A percentile compares a stretch with the other conserved stretches of the same genome.
Conservation (phyloP, 2,888 invertebrate genomes). For the Chydorus sphaericus region DNA sequence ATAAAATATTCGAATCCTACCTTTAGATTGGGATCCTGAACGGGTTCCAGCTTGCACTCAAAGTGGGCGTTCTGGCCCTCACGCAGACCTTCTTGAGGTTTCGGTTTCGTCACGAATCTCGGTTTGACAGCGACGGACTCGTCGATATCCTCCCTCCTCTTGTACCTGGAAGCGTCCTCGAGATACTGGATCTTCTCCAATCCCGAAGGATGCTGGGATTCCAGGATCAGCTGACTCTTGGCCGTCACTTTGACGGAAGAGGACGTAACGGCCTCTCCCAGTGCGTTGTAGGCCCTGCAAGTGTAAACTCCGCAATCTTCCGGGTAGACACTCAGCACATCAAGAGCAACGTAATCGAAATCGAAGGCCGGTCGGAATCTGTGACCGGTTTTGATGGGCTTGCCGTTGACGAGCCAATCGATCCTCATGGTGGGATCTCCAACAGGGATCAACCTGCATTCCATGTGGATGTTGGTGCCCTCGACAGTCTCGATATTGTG, state of each 20-base stretch:
- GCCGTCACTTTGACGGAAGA: conserved; percentile 31
- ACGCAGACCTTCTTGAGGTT: conserved; percentile 64
- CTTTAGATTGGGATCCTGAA: conserved; percentile 88
- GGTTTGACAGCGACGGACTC: conserved; percentile 71
- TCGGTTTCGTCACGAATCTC: conserved; percentile 70
- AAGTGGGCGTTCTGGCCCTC: conserved; percentile 92
- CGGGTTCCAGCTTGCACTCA: conserved; percentile 92
- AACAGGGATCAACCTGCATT: conserved; percentile 77
- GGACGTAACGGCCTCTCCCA: conserved; percentile 87
- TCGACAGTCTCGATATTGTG: conserved; percentile 83
- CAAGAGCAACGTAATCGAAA: conserved; percentile 92
- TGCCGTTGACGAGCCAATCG: conserved; percentile 93
- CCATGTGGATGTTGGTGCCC: conserved; percentile 80
- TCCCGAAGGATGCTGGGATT: conserved; percentile 80
- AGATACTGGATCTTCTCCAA: conserved; percentile 81
- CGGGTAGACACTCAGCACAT: conserved; percentile 90
- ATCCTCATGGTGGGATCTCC: conserved; percentile 80
- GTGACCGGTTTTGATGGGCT: conserved; percentile 60
- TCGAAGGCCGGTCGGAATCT: conserved; percentile 92
- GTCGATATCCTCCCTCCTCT: conserved; percentile 63
- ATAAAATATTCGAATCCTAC: no score
- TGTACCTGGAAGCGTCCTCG: conserved; percentile 73
- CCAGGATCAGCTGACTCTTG: conserved; percentile 71
- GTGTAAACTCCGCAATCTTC: conserved; percentile 93
- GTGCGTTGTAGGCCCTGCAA: conserved; percentile 82